These are phyloP conservation scores for Manis pentadactyla DNA, from an alignment of 2,797 vertebrate species.

Conservation along the genomic window DNA sequence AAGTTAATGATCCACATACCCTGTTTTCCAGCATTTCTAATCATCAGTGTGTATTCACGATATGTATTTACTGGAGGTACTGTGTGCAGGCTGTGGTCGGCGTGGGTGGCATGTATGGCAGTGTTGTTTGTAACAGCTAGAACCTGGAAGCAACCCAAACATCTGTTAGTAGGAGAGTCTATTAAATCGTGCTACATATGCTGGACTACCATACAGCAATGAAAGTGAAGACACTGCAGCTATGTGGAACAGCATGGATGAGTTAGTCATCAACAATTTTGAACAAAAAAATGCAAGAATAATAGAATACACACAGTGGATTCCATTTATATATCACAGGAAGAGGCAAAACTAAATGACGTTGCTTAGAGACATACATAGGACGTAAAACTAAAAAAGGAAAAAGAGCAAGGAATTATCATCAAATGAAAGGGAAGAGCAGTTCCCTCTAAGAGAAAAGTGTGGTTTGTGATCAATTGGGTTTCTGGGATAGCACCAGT, in stretches of 20 bases:
- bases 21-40: neutral
- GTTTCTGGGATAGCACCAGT: neutral
- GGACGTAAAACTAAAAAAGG: neutral
- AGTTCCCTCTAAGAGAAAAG: neutral
- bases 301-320: neutral
- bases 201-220: neutral
- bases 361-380: neutral
- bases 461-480: neutral
- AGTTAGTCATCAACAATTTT: neutral
- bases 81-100: fast-evolving
- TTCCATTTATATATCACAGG: neutral
- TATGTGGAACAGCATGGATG: neutral
- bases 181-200: neutral
- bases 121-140: neutral
- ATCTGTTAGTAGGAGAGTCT: neutral
- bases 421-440: neutral
- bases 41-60: neutral
- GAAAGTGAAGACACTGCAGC: neutral
- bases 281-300: neutral
- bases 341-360: neutral
- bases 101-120: neutral
- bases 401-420: neutral
- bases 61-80: neutral
- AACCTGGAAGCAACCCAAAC: neutral
- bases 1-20: neutral